Evolutionary conservation across 2,797 vertebrate genomes (phyloP), one percentile per base, ranked within the genome.

Genomic region (Neoniphon sammara): DNA sequence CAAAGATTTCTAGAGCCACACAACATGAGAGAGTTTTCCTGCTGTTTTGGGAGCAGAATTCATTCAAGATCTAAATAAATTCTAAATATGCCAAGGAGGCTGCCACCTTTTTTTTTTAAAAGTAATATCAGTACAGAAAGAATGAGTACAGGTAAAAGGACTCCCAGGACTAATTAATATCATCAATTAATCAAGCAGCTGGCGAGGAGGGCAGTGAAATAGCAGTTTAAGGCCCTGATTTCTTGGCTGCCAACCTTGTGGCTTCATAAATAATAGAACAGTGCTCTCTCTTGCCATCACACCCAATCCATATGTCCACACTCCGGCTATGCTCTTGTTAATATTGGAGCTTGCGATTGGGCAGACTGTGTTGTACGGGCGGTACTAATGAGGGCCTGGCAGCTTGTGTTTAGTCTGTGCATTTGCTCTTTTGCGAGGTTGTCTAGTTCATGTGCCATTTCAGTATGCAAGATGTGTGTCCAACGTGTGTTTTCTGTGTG

Each of bases 221-320:
- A 18, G 15, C 30, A 34, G 55, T 39, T 39, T 17, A 17, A 39
- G 47, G 18, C n/a, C 39, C 2, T 14, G n/a, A 31, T 20, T n/a
- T 31, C 60, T 2, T 14, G 15, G 47, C 6, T 77, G 74, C 70
- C 66, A 75, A 53, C 53, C 65, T 12, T 20, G 0, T 54, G 67
- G 62, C 53, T 67, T 82, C 75, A 69, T 81, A 76, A 84, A 83
- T 77, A 67, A 80, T 42, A 23, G 49, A 64, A 52, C 67, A 47
- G 47, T 1, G 34, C 65, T 80, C 86, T 78, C 54, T 79, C 47
- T 70, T 73, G 73, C 83, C 44, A 53, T 71, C 71, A 78, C 84
- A 88, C 80, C 70, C 77, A 80, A 90, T 89, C 61, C 80, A 87
- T 90, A 82, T 58, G 84, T 86, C 87, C 66, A 84, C 85, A 85